Evolutionary conservation across 2,888 invertebrate genomes (phyloP).

Genomic region (Pristionchus entomophagus): DNA sequence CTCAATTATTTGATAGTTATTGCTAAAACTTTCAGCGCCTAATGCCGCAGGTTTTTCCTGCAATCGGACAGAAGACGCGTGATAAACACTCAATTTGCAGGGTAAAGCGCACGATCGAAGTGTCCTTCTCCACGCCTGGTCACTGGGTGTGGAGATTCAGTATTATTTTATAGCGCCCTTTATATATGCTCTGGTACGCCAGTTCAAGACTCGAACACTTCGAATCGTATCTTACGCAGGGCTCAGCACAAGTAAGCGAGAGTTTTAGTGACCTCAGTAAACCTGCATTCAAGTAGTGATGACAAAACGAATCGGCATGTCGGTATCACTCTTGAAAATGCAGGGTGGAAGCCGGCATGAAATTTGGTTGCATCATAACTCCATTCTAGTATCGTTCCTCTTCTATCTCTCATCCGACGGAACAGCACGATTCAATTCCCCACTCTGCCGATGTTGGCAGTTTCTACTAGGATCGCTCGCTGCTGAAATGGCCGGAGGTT

Average conservation of each 20-base stretch:
- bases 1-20: no score
- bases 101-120: not conserved
- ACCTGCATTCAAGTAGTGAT: no score
- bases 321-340: no score
- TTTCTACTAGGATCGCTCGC: not conserved
- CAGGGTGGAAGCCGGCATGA: no score
- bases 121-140: not conserved
- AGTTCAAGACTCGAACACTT: not conserved
- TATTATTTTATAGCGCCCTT: slow-evolving; percentile 13
- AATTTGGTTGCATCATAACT: no score
- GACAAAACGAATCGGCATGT: no score
- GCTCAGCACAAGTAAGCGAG: no score
- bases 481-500: not conserved
- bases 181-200: not conserved
- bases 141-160: slow-evolving; percentile 11
- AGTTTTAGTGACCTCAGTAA: no score
- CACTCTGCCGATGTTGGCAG: not conserved
- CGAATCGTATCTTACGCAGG: not conserved
- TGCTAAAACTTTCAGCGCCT: no score
- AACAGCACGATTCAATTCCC: slow-evolving; percentile 24
- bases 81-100: no score
- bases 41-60: no score
- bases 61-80: no score
- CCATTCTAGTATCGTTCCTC: not conserved
- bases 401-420: not conserved